A percentile compares a stretch with the other conserved stretches of the same genome.
Evolutionary conservation across 2,888 invertebrate genomes (phyloP).

Genomic region (Drosophila rubida): DNA sequence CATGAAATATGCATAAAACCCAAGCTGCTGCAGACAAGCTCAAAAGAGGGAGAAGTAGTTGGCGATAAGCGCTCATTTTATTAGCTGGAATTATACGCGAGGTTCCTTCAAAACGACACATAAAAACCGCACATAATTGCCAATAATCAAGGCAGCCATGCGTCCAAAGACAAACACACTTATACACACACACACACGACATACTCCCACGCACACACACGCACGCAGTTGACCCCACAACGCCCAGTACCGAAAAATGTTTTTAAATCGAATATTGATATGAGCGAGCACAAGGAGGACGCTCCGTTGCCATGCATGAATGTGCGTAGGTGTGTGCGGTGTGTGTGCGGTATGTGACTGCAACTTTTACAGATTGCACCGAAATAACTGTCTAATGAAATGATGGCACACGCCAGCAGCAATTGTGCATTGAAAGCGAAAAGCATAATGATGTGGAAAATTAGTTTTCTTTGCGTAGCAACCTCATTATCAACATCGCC

Average conservation of each 20-base stretch:
- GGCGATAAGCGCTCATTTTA: conserved; percentile 43
- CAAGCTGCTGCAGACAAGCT: background rate
- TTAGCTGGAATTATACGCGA: conserved; percentile 36
- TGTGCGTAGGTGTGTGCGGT: too few relatives aligned
- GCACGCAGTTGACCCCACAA: background rate
- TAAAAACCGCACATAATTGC: conserved; percentile 69
- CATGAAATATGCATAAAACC: conserved; percentile 27
- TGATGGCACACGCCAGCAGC: conserved; percentile 2
- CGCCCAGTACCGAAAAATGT: conserved; percentile 2
- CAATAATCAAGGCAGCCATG: conserved; percentile 65
- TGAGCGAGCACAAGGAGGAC: background rate
- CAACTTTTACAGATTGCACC: conserved; percentile 36
- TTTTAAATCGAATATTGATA: conserved; percentile 24
- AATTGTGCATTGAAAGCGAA: conserved; percentile 58
- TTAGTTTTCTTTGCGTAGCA: conserved; percentile 59
- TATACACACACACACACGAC: conserved; percentile 1
- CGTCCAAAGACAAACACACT: conserved; percentile 20
- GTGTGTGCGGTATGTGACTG: conserved; percentile 1
- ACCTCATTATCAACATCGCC: conserved; percentile 6
- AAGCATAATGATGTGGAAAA: conserved; percentile 77
- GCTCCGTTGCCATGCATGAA: too few relatives aligned
- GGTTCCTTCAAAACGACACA: conserved; percentile 20
- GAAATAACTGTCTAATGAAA: conserved; percentile 19
- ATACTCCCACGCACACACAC: background rate
- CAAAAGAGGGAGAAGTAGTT: background rate